Evolutionary conservation across 37 sponge, comb jelly and placozoan species (phyloP), one percentile per base, ranked within the genome.

Genomic region (Haliclona indistincta): DNA sequence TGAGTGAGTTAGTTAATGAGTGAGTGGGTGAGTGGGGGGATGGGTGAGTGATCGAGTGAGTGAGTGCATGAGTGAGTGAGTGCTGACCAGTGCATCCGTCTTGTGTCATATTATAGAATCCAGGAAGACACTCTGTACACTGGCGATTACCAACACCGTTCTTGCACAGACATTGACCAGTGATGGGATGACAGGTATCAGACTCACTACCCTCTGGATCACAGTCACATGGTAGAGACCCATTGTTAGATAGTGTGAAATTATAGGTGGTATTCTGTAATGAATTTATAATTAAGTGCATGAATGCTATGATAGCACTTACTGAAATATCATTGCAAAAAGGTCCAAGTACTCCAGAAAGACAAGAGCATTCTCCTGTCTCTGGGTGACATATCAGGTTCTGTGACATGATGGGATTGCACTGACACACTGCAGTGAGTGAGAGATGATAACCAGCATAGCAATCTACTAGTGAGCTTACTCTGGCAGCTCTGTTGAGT

Each of bases 331-430:
- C 7, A 13, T 74, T 74, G 68, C 88, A 87, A 49, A 38, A 38
- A 45, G 35, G 38, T 63, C 77, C 88, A 3, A 19, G 25, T 1
- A 81, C 82, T 42, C 81, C 81, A 4, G 33, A n/a, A 17, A 63
- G 67, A 64, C 88, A 87, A 22, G 77, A 37, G 33, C 88, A 87
- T 49, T 76, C 67, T 1, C 88, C 88, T 36, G 71, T 80, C 15
- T 45, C 25, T 22, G 32, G 4, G 42, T 84, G 29, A 69, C 84
- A 84, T 1, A 75, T 20, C 37, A 32, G 54, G 33, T 25, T 51
- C 53, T 39, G 11, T 67, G 83, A 74, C 3, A 74, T 75, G 3
- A 15, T 51, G 3, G 28, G 35, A 28, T 40, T 26, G 29, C 83
- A 82, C 34, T 40, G 52, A 74, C 79, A 79, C 19, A 47, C 10